Evolutionary conservation across 2,888 invertebrate species (phyloP), one percentile per base, ranked within the genome.

Genomic region (Brenthis daphne): DNA sequence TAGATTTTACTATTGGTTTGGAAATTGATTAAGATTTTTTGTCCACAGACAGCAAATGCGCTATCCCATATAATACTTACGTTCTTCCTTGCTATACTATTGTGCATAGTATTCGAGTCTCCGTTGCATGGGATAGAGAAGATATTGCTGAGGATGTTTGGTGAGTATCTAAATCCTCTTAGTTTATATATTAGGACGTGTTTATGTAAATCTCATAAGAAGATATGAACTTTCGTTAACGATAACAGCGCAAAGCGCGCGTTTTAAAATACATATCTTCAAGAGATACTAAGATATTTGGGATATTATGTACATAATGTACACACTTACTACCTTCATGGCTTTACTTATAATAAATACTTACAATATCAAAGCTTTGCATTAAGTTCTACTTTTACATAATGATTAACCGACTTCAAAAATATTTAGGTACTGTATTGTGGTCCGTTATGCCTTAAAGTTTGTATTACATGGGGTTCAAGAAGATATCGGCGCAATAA

Each of bases 61-160:
- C 80, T 94, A 65, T 92, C 94, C 0, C 95, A 95, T 77, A 78
- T 94, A n/a, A 76, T 93, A 20, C 79, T 95, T 67, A 96, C 96
- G 0, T 95, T 95, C 79, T 72, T 87, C 29, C 86, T 94, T 74
- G 96, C 95, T 64, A 84, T 95, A 61, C 64, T 96, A 53, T 81
- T 96, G 57, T 95, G 95, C 73, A 85, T 95, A 58, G 89, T 94
- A 51, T 96, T 96, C 77, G 96, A 96, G 83, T 95, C 96, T 11
- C 96, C 96, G 2, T 94, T 96, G 76, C 95, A 95, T 75, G 95
- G 95, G 3, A 90, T 96, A 58, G 96, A 96, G 82, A 95, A 95
- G 79, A 94, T 95, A 72, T 86, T 96, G n/a, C 85, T 95, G 0
- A 86, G 89, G 76, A 87, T 86, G 76, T 90, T 94, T 79, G 89